These are phyloP conservation scores for Heliconius cydno DNA, from an alignment of 2,888 invertebrate species.

Conservation along the genomic window DNA sequence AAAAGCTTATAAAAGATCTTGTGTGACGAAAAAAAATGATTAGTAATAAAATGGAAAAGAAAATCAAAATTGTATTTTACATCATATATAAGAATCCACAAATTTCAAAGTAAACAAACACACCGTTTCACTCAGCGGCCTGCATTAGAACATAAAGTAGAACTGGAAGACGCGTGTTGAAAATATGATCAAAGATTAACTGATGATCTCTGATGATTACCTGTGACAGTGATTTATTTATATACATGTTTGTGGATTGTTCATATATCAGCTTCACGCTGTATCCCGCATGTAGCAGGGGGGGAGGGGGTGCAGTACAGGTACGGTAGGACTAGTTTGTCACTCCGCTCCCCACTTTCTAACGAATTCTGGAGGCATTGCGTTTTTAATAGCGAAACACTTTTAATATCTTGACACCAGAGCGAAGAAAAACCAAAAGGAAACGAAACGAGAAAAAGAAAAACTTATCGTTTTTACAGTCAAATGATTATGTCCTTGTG, in stretches of 20 bases:
- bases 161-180: slow-evolving; percentile 11
- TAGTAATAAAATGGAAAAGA: neutral
- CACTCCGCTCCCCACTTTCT: too few relatives aligned
- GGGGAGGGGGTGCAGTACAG: too few relatives aligned
- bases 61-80: neutral
- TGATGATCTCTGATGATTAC: slow-evolving; percentile 13
- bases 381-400: too few relatives aligned
- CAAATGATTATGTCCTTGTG: too few relatives aligned
- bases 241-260: neutral
- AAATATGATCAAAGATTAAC: slow-evolving; percentile 18
- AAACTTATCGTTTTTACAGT: too few relatives aligned
- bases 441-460: too few relatives aligned
- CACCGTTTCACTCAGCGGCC: slow-evolving; percentile 20
- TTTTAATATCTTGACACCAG: too few relatives aligned
- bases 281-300: neutral
- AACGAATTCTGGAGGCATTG: too few relatives aligned
- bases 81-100: slow-evolving; percentile 21
- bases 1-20: too few relatives aligned
- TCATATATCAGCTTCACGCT: neutral
- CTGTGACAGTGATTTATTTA: slow-evolving; percentile 10
- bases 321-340: too few relatives aligned
- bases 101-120: slow-evolving; percentile 23
- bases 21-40: neutral
- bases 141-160: slow-evolving; percentile 25
- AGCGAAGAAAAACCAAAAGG: too few relatives aligned